A percentile compares a stretch with the other conserved stretches of the same genome.
Conservation (phyloP, 2,888 invertebrate genomes). For the Dione juno region DNA sequence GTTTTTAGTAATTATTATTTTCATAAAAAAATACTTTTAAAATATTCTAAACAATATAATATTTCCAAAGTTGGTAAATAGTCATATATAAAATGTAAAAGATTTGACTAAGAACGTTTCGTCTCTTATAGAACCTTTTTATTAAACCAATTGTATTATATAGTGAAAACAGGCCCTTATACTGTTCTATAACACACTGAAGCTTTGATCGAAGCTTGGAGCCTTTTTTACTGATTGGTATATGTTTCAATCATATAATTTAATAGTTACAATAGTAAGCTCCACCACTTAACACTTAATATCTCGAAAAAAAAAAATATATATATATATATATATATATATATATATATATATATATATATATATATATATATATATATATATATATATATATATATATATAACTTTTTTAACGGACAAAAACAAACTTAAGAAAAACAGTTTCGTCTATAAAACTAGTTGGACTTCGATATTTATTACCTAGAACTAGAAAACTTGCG, state of each 20-base stretch:
- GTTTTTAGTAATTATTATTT: no score
- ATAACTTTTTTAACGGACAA: no score
- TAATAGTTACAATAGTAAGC: background rate
- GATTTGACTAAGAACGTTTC: background rate
- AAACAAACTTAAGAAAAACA: no score
- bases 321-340: no score
- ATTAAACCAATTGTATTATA: background rate
- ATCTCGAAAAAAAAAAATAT: no score
- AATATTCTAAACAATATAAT: no score
- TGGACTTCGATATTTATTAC: constrained; percentile 14
- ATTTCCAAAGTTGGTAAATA: no score
- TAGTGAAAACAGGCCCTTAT: background rate
- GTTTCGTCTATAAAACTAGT: background rate
- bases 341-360: no score
- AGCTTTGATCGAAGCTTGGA: background rate
- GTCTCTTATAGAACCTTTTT: background rate
- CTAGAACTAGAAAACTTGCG: constrained; percentile 1
- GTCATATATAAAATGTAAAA: background rate
- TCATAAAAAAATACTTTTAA: no score
- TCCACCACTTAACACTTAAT: no score
- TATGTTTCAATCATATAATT: background rate
- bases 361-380: no score
- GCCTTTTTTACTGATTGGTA: constrained; percentile 11
- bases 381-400: no score
- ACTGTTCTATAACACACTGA: constrained; percentile 4